These are phyloP conservation scores for Hucho hucho DNA, from an alignment of 2,113 vertebrate genomes.

Conservation along the genomic window DNA sequence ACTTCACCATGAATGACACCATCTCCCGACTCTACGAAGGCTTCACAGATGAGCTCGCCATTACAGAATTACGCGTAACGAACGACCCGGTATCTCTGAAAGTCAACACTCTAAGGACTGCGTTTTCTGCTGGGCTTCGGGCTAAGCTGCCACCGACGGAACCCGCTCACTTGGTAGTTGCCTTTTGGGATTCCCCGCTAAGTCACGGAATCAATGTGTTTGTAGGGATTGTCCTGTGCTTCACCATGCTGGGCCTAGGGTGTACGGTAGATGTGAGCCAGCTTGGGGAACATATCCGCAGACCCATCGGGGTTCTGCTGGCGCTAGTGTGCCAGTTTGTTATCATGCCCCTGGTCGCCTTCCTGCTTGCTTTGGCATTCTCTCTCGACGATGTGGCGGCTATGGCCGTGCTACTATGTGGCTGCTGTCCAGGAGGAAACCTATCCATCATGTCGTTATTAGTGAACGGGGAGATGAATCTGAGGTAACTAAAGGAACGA, in stretches of 20 bases:
- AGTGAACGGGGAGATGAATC: conserved; percentile 95
- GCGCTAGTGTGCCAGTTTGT: conserved; percentile 92
- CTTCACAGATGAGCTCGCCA: conserved; percentile 4
- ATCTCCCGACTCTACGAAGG: conserved; percentile 18
- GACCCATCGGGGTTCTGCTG: conserved; percentile 85
- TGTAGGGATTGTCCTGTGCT: conserved; percentile 87
- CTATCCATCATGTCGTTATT: conserved; percentile 93
- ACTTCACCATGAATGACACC: conserved; percentile 29
- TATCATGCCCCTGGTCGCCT: conserved; percentile 91
- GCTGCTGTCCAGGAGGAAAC: conserved; percentile 95
- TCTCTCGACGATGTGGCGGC: conserved; percentile 90
- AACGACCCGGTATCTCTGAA: conserved; percentile 30
- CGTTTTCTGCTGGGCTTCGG: conserved; percentile 36
- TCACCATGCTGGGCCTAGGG: conserved; percentile 94
- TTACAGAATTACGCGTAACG: conserved; percentile 32
- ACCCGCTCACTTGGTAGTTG: conserved; percentile 56
- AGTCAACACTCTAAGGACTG: conserved; percentile 23
- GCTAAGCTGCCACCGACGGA: conserved; percentile 40
- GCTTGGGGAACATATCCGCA: conserved; percentile 86
- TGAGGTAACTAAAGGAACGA: conserved; percentile 79
- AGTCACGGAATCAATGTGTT: conserved; percentile 88
- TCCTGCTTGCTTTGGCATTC: conserved; percentile 86
- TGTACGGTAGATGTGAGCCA: conserved; percentile 90
- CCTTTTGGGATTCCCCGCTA: conserved; percentile 85
- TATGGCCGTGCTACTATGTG: conserved; percentile 91